These are phyloP conservation scores for Oxytorus armatus DNA, from an alignment of 2,888 invertebrate genomes.

Conservation along the genomic window DNA sequence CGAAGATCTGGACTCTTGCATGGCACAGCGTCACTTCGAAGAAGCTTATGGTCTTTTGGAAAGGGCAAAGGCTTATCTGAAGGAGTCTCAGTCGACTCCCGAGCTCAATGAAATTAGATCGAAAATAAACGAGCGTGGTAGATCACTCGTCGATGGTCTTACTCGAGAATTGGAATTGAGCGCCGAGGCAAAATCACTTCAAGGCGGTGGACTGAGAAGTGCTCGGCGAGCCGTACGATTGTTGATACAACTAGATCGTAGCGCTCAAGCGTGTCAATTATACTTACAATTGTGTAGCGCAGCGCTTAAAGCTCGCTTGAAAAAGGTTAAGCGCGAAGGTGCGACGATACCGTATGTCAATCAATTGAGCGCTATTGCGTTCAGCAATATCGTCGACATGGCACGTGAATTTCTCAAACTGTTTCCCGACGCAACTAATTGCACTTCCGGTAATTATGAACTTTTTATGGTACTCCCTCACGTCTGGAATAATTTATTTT, in stretches of 20 bases:
- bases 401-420: slow-evolving; percentile 91
- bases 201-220: slow-evolving; percentile 94
- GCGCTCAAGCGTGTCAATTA: slow-evolving; percentile 92
- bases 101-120: slow-evolving; percentile 85
- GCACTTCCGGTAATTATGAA: slow-evolving; percentile 88
- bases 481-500: not conserved
- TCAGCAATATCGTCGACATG: slow-evolving; percentile 92
- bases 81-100: slow-evolving; percentile 82
- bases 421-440: slow-evolving; percentile 91
- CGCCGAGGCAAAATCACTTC: slow-evolving; percentile 93
- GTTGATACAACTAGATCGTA: slow-evolving; percentile 91
- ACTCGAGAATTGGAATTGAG: slow-evolving; percentile 95
- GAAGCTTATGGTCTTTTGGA: slow-evolving; percentile 94
- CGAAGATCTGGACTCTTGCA: slow-evolving; percentile 97
- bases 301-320: slow-evolving; percentile 92
- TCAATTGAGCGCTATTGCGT: slow-evolving; percentile 93
- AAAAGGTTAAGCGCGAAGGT: slow-evolving; percentile 92
- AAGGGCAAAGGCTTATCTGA: slow-evolving; percentile 87
- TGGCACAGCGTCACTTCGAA: slow-evolving; percentile 98
- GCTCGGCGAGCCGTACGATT: slow-evolving; percentile 93
- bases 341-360: slow-evolving; percentile 92
- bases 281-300: slow-evolving; percentile 93
- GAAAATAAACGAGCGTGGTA: slow-evolving; percentile 86
- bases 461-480: not conserved
- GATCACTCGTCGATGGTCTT: slow-evolving; percentile 93